These are phyloP conservation scores for Schizothorax lantsangensis DNA, from an alignment of 2,797 vertebrate genomes.

Conservation along the genomic window DNA sequence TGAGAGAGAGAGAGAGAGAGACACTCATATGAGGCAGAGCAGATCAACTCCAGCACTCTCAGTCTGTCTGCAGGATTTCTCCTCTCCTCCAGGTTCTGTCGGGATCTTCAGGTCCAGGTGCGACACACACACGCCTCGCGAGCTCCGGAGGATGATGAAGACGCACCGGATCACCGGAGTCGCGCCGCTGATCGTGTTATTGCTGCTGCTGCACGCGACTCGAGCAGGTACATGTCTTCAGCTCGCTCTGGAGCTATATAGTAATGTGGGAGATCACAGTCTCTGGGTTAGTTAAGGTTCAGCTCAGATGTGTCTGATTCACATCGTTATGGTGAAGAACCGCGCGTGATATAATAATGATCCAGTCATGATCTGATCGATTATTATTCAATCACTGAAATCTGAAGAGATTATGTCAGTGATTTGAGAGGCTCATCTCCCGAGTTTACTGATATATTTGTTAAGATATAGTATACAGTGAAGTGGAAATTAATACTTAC, in stretches of 20 bases:
- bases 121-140: neutral
- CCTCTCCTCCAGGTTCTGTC: constrained; percentile 1
- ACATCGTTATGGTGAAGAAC: neutral
- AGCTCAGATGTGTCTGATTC: neutral
- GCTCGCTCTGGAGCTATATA: neutral
- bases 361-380: neutral
- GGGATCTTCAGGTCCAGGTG: constrained; percentile 10
- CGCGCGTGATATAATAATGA: neutral
- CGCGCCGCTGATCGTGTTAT: neutral
- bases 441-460: neutral
- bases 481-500: neutral
- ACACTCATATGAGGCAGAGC: neutral
- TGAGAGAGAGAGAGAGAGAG: constrained; percentile 19
- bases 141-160: neutral
- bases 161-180: neutral
- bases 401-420: neutral
- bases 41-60: constrained; percentile 7
- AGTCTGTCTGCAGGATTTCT: neutral
- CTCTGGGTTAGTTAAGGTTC: neutral
- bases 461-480: neutral
- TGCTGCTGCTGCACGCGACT: constrained; percentile 21
- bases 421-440: neutral
- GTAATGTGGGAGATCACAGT: neutral
- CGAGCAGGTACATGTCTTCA: constrained; percentile 29
- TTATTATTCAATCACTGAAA: neutral